Evolutionary conservation across 2,113 vertebrate species (phyloP).

Genomic region (Copsychus sechellarum): DNA sequence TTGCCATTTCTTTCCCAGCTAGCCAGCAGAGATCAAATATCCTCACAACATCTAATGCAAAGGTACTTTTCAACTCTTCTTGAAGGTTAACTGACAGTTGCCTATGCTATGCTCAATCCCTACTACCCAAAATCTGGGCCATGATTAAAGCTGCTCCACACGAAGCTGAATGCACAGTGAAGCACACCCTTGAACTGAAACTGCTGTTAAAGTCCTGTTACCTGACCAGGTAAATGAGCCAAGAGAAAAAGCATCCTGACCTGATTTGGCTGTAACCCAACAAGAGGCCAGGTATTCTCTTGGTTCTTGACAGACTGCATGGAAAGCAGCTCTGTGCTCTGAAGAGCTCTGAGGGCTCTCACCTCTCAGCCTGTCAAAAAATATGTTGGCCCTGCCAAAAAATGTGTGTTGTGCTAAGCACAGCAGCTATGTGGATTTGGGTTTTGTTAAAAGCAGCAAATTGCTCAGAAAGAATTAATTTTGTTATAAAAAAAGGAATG

Average conservation of each 20-base stretch:
- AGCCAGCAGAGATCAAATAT: neutral
- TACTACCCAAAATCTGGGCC: neutral
- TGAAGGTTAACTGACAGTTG: neutral
- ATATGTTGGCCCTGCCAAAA: neutral
- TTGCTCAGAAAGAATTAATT: neutral
- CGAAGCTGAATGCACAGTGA: neutral
- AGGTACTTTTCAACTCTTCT: neutral
- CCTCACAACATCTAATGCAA: neutral
- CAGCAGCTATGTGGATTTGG: neutral
- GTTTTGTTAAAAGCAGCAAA: neutral
- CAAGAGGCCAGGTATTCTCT: neutral
- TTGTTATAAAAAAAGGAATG: neutral
- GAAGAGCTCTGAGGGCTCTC: neutral
- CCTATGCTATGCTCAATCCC: neutral
- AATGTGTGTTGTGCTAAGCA: neutral
- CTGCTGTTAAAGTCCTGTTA: neutral
- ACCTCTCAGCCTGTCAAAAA: neutral
- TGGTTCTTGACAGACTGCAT: neutral
- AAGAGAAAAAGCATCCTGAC: neutral
- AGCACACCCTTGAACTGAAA: neutral
- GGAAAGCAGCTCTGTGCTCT: neutral
- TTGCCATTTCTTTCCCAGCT: neutral
- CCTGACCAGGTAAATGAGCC: neutral
- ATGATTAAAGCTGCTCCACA: neutral
- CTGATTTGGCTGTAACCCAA: neutral